phyloP scores from a whole-genome alignment of 2,888 invertebrate species.

The Neoascia interrupta region DNA sequence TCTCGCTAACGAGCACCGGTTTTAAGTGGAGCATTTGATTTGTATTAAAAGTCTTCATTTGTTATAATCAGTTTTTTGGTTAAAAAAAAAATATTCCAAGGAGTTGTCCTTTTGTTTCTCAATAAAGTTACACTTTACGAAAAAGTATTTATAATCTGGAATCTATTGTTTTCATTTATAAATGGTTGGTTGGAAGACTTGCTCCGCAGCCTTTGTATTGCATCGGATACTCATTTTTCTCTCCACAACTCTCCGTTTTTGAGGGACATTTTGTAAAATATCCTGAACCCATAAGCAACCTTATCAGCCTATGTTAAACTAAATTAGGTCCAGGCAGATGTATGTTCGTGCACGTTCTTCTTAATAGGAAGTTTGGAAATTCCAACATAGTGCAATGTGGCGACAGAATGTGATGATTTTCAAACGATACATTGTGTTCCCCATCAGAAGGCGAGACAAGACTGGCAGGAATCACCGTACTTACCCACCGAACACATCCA shows the following conservation, averaged over 20 bases:
- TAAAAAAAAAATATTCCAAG: slow-evolving; percentile 12
- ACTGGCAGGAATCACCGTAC: too few relatives aligned
- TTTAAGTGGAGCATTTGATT: background rate
- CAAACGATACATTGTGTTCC: too few relatives aligned
- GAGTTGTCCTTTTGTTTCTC: background rate
- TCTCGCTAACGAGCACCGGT: background rate
- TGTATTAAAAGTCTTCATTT: background rate
- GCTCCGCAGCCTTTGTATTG: background rate
- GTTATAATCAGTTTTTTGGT: background rate
- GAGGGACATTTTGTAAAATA: background rate
- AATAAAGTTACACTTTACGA: slow-evolving; percentile 17
- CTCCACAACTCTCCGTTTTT: too few relatives aligned
- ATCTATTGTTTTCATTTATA: background rate
- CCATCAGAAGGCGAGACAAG: too few relatives aligned
- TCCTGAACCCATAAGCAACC: background rate
- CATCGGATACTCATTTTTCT: background rate
- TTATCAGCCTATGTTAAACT: background rate
- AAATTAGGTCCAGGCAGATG: too few relatives aligned
- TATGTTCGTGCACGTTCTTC: too few relatives aligned
- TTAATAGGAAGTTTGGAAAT: too few relatives aligned
- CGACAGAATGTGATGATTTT: too few relatives aligned
- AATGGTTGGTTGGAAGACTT: background rate
- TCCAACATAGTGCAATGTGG: too few relatives aligned
- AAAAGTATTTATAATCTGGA: slow-evolving; percentile 9
- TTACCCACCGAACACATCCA: too few relatives aligned